phyloP scores from a whole-genome alignment of 1,140 invertebrate genomes.

The Drosophila miranda region DNA sequence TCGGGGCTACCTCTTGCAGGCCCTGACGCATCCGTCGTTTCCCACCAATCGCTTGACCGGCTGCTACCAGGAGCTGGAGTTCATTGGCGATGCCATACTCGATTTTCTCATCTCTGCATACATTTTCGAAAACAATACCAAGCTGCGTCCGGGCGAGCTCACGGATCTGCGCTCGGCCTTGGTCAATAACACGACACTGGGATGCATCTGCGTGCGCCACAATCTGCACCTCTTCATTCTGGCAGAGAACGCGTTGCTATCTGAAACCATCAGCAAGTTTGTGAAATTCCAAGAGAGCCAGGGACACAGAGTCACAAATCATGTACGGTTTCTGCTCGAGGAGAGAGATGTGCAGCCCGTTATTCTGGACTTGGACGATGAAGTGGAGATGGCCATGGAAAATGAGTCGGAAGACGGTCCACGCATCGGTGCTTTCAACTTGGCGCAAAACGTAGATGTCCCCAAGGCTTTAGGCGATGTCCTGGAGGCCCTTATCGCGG shows the following conservation, averaged over 20 bases:
- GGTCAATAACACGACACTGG: constrained; percentile 98
- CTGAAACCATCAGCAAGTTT: constrained; percentile 89
- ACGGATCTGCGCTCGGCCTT: constrained; percentile 96
- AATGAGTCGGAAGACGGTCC: neutral
- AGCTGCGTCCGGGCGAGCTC: constrained; percentile 91
- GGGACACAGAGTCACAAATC: constrained; percentile 86
- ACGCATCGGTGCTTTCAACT: constrained; percentile 45
- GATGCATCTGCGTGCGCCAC: constrained; percentile 92
- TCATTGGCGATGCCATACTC: constrained; percentile 97
- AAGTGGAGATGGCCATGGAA: constrained; percentile 13
- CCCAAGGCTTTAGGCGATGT: constrained; percentile 97
- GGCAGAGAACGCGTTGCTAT: constrained; percentile 85
- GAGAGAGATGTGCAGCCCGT: constrained; percentile 84
- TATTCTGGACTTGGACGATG: constrained; percentile 61
- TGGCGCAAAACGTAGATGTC: constrained; percentile 91
- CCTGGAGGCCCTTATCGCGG: constrained; percentile 95
- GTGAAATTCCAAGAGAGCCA: constrained; percentile 90
- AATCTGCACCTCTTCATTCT: constrained; percentile 90
- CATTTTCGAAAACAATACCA: constrained; percentile 89
- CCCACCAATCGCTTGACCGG: constrained; percentile 92
- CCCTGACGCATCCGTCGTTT: constrained; percentile 96
- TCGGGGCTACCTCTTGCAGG: constrained; percentile 87
- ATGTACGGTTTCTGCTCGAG: constrained; percentile 86
- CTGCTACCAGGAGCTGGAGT: constrained; percentile 97
- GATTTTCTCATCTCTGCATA: constrained; percentile 96